Percentiles rank a stretch among this genome's conserved stretches.
Evolutionary conservation across 1,140 invertebrate species (phyloP).

Genomic region (Ceratina calcarata): DNA sequence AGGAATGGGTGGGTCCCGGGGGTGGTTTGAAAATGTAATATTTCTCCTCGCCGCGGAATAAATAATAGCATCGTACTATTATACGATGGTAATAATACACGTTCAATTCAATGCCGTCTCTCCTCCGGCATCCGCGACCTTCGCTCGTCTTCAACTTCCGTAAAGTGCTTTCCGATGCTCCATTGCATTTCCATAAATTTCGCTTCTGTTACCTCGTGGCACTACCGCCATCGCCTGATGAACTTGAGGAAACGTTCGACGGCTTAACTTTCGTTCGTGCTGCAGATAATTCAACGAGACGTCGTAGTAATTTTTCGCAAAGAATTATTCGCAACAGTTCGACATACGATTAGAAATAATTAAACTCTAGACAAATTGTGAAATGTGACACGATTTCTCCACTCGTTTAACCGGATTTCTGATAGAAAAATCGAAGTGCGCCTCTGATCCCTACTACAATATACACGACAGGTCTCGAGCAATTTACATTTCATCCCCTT

Average conservation of each 20-base stretch:
- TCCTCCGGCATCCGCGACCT: neutral
- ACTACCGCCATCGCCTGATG: neutral
- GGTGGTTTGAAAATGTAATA: conserved; percentile 75
- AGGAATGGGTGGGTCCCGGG: conserved; percentile 5
- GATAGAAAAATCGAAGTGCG: neutral
- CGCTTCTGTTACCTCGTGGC: neutral
- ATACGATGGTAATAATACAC: conserved; percentile 35
- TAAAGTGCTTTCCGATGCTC: conserved; percentile 5
- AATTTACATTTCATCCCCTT: conserved; percentile 8
- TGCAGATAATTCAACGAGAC: too few species aligned
- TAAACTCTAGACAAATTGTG: too few species aligned
- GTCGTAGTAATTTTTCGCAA: too few species aligned
- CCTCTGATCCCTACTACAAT: too few species aligned
- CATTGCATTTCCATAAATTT: conserved; percentile 33
- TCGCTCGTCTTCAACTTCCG: conserved; percentile 13
- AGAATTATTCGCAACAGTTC: too few species aligned
- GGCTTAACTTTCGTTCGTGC: neutral
- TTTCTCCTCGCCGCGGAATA: conserved; percentile 70
- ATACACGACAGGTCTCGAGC: neutral
- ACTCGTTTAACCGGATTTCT: too few species aligned
- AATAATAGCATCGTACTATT: conserved; percentile 67
- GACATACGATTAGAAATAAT: too few species aligned
- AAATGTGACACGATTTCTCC: too few species aligned
- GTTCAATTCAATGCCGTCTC: conserved; percentile 25
- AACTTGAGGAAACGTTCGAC: neutral